Evolutionary conservation across 1,140 invertebrate species (phyloP).

Genomic region (Branchinecta lindahli): DNA sequence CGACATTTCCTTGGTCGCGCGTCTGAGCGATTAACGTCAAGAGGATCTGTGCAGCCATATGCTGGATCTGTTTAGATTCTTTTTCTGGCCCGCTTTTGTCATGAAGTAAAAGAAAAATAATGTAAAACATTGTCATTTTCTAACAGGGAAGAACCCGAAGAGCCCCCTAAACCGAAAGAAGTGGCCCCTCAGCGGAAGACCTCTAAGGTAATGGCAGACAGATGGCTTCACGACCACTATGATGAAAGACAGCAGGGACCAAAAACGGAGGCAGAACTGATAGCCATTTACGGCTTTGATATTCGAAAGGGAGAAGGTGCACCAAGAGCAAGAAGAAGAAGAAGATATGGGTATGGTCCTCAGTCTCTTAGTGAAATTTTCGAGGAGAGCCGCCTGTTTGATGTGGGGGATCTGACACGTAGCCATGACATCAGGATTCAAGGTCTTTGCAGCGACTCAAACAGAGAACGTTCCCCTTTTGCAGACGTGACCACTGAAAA

Average conservation of each 20-base stretch:
- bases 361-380: conserved; percentile 13
- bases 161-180: conserved; percentile 10
- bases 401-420: conserved; percentile 10
- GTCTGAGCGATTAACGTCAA: too few species aligned
- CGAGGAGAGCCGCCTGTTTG: neutral
- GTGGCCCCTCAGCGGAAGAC: conserved; percentile 17
- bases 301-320: conserved; percentile 81
- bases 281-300: conserved; percentile 83
- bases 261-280: conserved; percentile 69
- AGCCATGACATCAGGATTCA: neutral
- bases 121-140: too few species aligned
- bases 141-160: neutral
- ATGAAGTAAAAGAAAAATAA: too few species aligned
- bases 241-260: conserved; percentile 64
- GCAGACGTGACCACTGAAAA: too few species aligned
- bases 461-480: too few species aligned
- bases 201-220: conserved; percentile 42
- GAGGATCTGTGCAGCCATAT: too few species aligned
- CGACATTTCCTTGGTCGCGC: too few species aligned
- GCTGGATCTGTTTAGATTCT: too few species aligned
- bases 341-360: conserved; percentile 56
- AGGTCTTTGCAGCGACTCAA: too few species aligned
- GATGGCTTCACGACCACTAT: conserved; percentile 81
- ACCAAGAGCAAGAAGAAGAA: conserved; percentile 61
- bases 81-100: too few species aligned